phyloP scores from a whole-genome alignment of 2,113 vertebrate species.

The Equus quagga region DNA sequence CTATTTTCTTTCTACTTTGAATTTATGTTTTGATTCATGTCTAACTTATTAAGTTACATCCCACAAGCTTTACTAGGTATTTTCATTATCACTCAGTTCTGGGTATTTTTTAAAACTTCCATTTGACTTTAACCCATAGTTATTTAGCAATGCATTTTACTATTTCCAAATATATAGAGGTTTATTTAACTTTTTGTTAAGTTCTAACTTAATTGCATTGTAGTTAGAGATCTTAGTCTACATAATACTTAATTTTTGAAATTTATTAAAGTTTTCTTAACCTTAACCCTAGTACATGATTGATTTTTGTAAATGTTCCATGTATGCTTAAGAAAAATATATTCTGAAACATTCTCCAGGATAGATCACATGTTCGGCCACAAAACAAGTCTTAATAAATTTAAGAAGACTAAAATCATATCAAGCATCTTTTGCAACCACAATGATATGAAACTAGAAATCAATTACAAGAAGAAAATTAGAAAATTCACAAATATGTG shows the following conservation, averaged over 20 bases:
- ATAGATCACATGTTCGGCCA: background rate
- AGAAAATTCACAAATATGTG: background rate
- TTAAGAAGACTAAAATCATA: background rate
- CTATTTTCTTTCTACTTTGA: background rate
- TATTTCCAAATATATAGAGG: background rate
- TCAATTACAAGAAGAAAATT: background rate
- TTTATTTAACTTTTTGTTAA: background rate
- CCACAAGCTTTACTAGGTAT: background rate
- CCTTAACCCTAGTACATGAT: background rate
- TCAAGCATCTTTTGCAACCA: background rate
- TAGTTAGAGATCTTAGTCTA: background rate
- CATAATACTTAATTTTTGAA: slow-evolving; percentile 16
- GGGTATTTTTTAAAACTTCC: background rate
- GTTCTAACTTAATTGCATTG: background rate
- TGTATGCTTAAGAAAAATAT: background rate
- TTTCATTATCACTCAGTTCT: background rate
- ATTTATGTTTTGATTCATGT: slow-evolving; percentile 1
- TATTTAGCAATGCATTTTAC: background rate
- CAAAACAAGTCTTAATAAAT: background rate
- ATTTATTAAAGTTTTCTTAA: background rate
- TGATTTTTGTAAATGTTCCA: background rate
- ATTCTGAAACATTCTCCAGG: background rate
- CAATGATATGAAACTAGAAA: background rate
- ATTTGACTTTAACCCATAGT: background rate
- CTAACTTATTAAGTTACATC: background rate